These are phyloP conservation scores for Odontomyia ornata DNA, from an alignment of 2,888 invertebrate species.

Conservation along the genomic window DNA sequence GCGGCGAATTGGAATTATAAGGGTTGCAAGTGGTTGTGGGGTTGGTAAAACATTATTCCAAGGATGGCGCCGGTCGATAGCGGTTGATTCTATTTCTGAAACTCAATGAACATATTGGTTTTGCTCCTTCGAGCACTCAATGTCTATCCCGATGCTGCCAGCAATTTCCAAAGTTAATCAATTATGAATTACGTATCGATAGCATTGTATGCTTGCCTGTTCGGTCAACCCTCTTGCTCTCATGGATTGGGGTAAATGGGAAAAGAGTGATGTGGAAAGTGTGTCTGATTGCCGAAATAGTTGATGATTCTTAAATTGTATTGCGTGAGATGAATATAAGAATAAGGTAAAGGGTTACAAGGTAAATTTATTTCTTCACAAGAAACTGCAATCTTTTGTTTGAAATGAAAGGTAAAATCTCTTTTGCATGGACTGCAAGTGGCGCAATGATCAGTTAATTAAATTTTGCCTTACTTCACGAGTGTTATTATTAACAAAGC, in stretches of 20 bases:
- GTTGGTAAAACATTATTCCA: neutral
- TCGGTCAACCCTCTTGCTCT: neutral
- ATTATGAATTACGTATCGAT: conserved; percentile 44
- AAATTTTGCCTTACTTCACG: no score
- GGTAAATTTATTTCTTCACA: no score
- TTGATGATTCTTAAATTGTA: conserved; percentile 26
- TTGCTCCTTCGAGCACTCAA: conserved; percentile 35
- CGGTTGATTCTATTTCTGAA: conserved; percentile 28
- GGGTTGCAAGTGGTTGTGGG: neutral
- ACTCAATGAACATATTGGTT: conserved; percentile 12
- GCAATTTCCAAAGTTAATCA: conserved; percentile 40
- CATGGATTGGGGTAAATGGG: neutral
- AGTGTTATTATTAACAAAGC: no score
- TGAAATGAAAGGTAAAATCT: no score
- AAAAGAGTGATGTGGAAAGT: conserved; percentile 1
- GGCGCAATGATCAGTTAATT: no score
- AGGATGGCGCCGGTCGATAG: conserved; percentile 7
- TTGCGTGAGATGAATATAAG: conserved; percentile 13
- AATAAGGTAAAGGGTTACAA: neutral
- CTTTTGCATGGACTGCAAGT: no score
- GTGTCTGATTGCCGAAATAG: conserved; percentile 25
- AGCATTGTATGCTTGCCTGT: conserved; percentile 36
- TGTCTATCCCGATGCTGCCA: conserved; percentile 20
- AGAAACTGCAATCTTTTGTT: no score
- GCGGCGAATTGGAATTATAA: neutral